Evolutionary conservation across 2,888 invertebrate genomes (phyloP).

Genomic region (Cantharis lateralis): DNA sequence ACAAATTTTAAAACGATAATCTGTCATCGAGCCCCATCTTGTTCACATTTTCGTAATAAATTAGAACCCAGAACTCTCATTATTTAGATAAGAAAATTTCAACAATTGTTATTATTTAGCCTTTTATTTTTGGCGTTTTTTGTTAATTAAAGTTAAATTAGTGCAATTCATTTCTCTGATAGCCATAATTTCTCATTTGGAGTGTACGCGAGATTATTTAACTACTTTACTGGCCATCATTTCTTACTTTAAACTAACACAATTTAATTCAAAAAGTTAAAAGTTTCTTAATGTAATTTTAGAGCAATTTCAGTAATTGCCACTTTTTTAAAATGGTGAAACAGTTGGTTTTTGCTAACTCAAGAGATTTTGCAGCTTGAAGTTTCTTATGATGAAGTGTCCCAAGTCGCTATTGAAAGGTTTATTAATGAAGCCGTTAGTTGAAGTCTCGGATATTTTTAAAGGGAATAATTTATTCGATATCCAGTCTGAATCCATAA

Average conservation of each 20-base stretch:
- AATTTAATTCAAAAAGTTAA: neutral
- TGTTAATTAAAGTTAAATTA: neutral
- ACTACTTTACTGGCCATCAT: neutral
- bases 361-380: neutral
- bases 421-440: neutral
- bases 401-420: neutral
- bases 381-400: neutral
- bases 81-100: neutral
- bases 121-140: neutral
- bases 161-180: neutral
- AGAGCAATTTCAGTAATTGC: neutral
- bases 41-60: neutral
- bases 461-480: neutral
- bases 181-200: neutral
- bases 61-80: neutral
- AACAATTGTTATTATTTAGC: neutral
- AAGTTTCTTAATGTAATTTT: neutral
- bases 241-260: neutral
- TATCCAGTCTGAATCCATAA: neutral
- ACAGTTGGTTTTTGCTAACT: neutral
- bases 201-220: neutral
- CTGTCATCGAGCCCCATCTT: neutral
- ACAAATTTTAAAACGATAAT: neutral
- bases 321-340: neutral
- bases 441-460: neutral